phyloP scores from a whole-genome alignment of 2,888 invertebrate species.

The Parasteatoda lunata region DNA sequence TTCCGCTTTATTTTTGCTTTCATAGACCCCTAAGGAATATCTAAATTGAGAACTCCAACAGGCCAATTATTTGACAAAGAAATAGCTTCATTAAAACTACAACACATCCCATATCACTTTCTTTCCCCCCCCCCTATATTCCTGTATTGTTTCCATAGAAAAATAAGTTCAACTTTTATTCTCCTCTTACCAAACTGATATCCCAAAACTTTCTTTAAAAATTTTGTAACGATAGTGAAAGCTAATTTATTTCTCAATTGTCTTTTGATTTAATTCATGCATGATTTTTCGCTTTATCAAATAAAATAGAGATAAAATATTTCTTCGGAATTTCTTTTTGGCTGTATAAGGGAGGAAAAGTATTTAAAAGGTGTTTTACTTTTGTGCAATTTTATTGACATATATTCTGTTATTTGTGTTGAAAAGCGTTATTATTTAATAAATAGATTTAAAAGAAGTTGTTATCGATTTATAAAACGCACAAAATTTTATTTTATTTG shows the following conservation, averaged over 20 bases:
- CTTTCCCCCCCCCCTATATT: not conserved
- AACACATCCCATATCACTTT: constrained; percentile 29
- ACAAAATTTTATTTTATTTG: no score
- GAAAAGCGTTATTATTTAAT: no score
- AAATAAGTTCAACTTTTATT: constrained; percentile 11
- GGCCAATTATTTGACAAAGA: constrained; percentile 62
- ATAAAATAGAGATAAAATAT: no score
- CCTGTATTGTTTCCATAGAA: constrained; percentile 6
- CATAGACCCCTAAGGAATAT: constrained; percentile 36
- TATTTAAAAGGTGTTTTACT: no score
- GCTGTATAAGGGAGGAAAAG: no score
- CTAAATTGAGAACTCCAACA: constrained; percentile 58
- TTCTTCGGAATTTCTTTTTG: no score
- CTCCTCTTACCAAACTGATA: constrained; percentile 6
- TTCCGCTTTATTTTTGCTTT: constrained; percentile 58
- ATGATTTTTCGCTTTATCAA: not conserved
- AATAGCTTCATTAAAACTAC: constrained; percentile 61
- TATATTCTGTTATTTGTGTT: no score
- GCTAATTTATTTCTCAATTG: constrained; percentile 23
- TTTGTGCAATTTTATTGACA: no score
- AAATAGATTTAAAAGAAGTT: no score
- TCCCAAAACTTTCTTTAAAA: not conserved
- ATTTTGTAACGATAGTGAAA: constrained; percentile 11
- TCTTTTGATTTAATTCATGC: not conserved
- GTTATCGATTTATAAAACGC: no score